Conservation (phyloP, 1,140 invertebrate species). For the Drosophila nannoptera region DNA sequence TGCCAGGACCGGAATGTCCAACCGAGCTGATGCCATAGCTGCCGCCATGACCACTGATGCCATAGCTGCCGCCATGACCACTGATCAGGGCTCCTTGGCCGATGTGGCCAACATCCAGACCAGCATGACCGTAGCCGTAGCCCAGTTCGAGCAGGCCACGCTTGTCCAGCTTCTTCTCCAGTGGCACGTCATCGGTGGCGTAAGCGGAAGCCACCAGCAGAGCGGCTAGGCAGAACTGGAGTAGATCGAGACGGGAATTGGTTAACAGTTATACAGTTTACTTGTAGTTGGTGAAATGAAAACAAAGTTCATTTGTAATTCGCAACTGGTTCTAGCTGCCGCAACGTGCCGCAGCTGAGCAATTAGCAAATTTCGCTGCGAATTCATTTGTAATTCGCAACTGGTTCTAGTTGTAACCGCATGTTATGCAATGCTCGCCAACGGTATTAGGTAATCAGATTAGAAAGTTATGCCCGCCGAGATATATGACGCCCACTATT, state of each 20-base stretch:
- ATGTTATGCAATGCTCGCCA: conserved; percentile 10
- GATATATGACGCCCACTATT: conserved; percentile 55
- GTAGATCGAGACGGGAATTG: conserved; percentile 26
- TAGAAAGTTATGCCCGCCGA: conserved; percentile 58
- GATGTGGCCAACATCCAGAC: conserved; percentile 84
- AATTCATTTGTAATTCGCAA: conserved; percentile 21
- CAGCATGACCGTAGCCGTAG: conserved; percentile 82
- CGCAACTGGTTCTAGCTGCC: neutral
- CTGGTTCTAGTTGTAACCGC: conserved; percentile 20
- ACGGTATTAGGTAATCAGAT: conserved; percentile 61
- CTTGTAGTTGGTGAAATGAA: neutral
- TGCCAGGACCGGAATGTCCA: conserved; percentile 59
- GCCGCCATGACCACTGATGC: conserved; percentile 79
- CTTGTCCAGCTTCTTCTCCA: conserved; percentile 82
- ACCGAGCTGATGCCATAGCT: conserved; percentile 50
- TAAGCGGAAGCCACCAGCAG: conserved; percentile 84
- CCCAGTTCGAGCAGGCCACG: conserved; percentile 82
- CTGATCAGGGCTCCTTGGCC: conserved; percentile 81
- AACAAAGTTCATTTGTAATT: neutral
- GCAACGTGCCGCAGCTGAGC: too few species aligned
- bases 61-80: conserved; percentile 77
- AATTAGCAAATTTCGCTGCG: neutral
- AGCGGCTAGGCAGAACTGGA: conserved; percentile 85
- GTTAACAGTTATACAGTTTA: neutral
- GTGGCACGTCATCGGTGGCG: conserved; percentile 82